A percentile compares a stretch with the other conserved stretches of the same genome.
These are phyloP conservation scores for Zoanthus sansibaricus DNA, from an alignment of 92 coral and sea anemone species.

Conservation along the genomic window DNA sequence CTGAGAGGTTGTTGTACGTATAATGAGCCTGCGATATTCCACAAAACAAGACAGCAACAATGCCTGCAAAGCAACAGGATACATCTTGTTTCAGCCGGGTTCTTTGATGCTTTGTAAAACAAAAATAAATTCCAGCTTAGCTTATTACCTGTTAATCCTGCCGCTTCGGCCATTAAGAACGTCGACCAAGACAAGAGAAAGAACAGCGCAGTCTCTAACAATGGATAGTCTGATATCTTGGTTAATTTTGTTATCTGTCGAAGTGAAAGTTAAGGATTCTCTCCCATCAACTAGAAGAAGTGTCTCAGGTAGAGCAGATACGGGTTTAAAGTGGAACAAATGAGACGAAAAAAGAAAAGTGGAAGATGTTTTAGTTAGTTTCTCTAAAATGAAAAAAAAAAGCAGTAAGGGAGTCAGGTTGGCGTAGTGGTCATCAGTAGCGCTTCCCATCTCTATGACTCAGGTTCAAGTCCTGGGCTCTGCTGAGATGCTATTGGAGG, in stretches of 20 bases:
- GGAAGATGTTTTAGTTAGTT: neutral
- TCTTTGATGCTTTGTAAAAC: neutral
- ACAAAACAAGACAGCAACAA: conserved; percentile 95
- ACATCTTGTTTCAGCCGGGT: neutral
- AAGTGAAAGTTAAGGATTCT: neutral
- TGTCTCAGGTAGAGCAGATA: too few relatives aligned
- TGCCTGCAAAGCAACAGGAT: conserved; percentile 60
- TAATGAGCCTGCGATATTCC: conserved; percentile 99
- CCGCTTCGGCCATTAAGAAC: conserved; percentile 99
- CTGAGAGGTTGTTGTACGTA: conserved; percentile 93
- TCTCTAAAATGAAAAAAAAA: neutral
- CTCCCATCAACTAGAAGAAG: neutral
- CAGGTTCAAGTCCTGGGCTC: too few relatives aligned
- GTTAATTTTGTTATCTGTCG: conserved; percentile 91
- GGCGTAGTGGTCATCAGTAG: neutral
- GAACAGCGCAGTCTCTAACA: conserved; percentile 95
- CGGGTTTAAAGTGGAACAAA: neutral
- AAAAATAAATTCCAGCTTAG: neutral
- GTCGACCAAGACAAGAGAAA: conserved; percentile 97
- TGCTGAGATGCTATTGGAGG: too few relatives aligned
- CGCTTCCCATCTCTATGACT: neutral
- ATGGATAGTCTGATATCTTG: conserved; percentile 90
- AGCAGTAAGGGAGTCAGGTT: neutral
- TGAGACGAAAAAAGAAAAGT: neutral
- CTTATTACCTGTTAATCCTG: conserved; percentile 86